Base-by-base conservation (phyloP, 2,113 vertebrate genomes). In the Taurulus bubalis region DNA sequence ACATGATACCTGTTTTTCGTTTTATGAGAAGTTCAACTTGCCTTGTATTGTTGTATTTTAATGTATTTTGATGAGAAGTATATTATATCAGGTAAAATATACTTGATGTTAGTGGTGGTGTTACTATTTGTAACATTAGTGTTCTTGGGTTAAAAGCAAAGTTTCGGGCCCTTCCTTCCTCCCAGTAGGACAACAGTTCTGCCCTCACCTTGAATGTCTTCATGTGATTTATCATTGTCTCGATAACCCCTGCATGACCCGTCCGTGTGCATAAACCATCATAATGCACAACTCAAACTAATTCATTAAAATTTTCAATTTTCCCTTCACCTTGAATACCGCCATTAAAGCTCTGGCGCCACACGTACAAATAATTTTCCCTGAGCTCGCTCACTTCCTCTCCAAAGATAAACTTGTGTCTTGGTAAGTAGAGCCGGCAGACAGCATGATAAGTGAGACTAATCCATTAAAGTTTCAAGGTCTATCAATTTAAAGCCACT, bases 231-330 rank as follows among this genome's bases (percentile, higher is more conserved):
- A 75, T 69, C 80, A 16, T 55, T 56, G 24, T 55, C 66, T 5
- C 0, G 6, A 72, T 42, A 28, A 75, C 60, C 58, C 4, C 47
- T 16, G 12, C 24, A 36, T 74, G 71, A 70, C 79, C 69, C 32
- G 24, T 66, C 63, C 22, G 22, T 60, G 60, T 62, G 60, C 73
- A 62, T 22, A 79, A 70, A 74, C 59, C 58, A 9, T 53, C 53
- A 30, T 80, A 76, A 82, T 14, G 15, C 55, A 53, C 38, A 47
- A 59, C 70, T 75, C 36, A 38, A 72, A 40, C 70, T 60, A 78
- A 86, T 89, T 81, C 65, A 84, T 84, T 88, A 76, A 75, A 70
- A 77, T 82, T 85, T n/a, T 82, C 75, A 82, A 87, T 90, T 78
- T 85, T 12, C 70, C 59, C 59, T 4, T 85, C 80, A 85, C 88